A percentile compares a stretch with the other conserved stretches of the same genome.
These are phyloP conservation scores for Cantharis flavilabris DNA, from an alignment of 2,888 invertebrate genomes.

Conservation along the genomic window DNA sequence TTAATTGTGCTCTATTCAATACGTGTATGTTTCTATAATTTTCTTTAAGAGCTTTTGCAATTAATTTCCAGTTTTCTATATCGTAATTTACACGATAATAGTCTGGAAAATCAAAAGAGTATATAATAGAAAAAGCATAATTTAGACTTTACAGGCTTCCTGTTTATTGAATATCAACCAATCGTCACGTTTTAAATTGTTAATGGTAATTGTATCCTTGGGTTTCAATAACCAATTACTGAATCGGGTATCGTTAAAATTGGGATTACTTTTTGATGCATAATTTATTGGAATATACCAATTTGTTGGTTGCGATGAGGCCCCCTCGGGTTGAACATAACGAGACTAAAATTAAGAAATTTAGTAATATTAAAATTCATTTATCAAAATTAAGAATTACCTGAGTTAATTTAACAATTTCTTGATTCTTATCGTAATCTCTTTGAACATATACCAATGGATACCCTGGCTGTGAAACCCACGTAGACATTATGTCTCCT, in stretches of 20 bases:
- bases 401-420: neutral
- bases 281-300: neutral
- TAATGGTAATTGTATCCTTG: neutral
- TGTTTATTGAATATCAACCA: slow-evolving; percentile 49
- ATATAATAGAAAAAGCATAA: too few species aligned
- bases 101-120: too few species aligned
- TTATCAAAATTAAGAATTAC: neutral
- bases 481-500: neutral
- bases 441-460: neutral
- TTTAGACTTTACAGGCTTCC: slow-evolving; percentile 8
- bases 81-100: too few species aligned
- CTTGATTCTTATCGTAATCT: neutral
- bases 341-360: neutral
- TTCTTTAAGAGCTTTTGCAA: too few species aligned
- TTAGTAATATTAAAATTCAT: neutral
- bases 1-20: too few species aligned
- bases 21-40: too few species aligned
- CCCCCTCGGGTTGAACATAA: neutral
- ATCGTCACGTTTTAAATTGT: slow-evolving; percentile 1
- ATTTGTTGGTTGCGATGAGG: neutral
- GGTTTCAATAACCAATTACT: neutral
- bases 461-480: neutral
- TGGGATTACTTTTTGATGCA: neutral
- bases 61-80: too few species aligned
- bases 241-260: neutral